Evolutionary conservation across 2,113 vertebrate genomes (phyloP).

Genomic region (Notarius quadriscutis): DNA sequence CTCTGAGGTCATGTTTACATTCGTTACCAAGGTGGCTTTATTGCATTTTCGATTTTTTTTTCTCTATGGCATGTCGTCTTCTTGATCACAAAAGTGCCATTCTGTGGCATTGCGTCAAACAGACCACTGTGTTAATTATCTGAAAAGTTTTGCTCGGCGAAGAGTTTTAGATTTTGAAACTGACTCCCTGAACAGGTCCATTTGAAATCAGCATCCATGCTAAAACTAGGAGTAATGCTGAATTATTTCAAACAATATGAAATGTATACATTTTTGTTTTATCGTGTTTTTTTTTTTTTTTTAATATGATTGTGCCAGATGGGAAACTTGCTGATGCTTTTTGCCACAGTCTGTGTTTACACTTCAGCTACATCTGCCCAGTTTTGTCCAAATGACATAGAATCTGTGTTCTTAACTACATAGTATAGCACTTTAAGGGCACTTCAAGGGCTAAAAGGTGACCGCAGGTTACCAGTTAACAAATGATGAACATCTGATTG

Average conservation of each 20-base stretch:
- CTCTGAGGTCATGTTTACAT: constrained; percentile 46
- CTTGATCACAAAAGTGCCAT: constrained; percentile 47
- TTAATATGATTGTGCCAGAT: constrained; percentile 1
- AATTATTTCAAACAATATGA: neutral
- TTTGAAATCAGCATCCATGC: neutral
- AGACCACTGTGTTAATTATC: constrained; percentile 41
- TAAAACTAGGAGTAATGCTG: neutral
- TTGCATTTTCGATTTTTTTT: neutral
- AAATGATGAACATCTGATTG: neutral
- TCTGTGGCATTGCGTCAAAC: constrained; percentile 11
- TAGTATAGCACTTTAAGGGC: constrained; percentile 36
- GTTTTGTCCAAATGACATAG: constrained; percentile 29
- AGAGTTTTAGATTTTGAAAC: neutral
- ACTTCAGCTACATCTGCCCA: constrained; percentile 44
- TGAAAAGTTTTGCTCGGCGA: neutral
- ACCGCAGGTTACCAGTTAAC: constrained; percentile 17
- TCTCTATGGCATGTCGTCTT: neutral
- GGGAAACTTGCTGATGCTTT: constrained; percentile 16
- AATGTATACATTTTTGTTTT: neutral
- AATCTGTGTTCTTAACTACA: constrained; percentile 24
- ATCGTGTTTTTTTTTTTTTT: neutral
- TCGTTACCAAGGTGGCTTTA: neutral
- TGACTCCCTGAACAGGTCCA: neutral
- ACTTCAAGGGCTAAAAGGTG: constrained; percentile 49
- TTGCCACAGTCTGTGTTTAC: constrained; percentile 47